Percentiles rank a stretch among this genome's conserved stretches.
These are phyloP conservation scores for Carlito syrichta DNA, from an alignment of 2,113 vertebrate genomes.

Conservation along the genomic window DNA sequence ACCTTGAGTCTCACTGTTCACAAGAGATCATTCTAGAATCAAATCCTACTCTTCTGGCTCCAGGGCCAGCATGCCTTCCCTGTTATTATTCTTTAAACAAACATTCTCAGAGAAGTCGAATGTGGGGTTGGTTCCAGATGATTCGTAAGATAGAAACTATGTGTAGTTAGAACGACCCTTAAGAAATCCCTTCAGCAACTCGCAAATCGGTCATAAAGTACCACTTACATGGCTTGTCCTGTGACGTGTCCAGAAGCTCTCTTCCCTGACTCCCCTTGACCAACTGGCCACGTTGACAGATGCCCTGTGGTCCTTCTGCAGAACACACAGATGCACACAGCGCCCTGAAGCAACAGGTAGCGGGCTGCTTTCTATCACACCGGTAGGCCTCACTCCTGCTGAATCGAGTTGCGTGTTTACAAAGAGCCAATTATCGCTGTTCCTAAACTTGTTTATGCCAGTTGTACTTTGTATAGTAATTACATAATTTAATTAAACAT, in stretches of 20 bases:
- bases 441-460: not conserved
- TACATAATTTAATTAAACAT: conserved; percentile 8
- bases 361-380: not conserved
- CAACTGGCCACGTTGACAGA: not conserved
- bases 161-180: not conserved
- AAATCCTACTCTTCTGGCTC: not conserved
- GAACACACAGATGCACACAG: accelerated
- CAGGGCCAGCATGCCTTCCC: not conserved
- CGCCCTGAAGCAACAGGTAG: accelerated
- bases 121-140: not conserved
- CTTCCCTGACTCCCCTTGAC: not conserved
- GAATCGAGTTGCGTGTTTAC: not conserved
- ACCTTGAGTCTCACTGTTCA: not conserved
- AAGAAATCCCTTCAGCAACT: not conserved
- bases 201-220: not conserved
- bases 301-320: not conserved
- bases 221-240: not conserved
- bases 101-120: not conserved
- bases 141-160: not conserved
- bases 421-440: not conserved
- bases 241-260: not conserved
- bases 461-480: conserved; percentile 21
- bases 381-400: no score
- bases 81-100: not conserved
- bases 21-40: not conserved